Evolutionary conservation across 2,888 invertebrate species (phyloP).

Genomic region (Pristionchus fissidentatus): DNA sequence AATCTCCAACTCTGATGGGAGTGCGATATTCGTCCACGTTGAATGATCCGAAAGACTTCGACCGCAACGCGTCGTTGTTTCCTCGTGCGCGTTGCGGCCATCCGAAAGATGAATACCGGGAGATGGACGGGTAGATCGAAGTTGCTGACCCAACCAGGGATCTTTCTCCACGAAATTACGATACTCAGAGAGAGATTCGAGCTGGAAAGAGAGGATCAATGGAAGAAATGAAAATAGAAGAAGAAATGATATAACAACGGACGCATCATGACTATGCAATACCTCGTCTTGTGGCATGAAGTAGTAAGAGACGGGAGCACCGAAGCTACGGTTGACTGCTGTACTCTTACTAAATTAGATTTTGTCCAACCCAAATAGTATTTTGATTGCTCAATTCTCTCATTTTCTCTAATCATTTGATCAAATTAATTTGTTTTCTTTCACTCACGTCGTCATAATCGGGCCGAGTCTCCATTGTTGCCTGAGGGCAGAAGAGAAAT

Average conservation of each 20-base stretch:
- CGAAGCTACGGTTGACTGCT: constrained; percentile 31
- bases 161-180: neutral
- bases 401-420: neutral
- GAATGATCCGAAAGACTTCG: neutral
- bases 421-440: neutral
- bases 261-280: neutral
- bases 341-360: constrained; percentile 1
- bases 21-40: constrained; percentile 52
- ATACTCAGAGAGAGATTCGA: constrained; percentile 43
- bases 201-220: neutral
- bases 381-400: neutral
- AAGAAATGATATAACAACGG: neutral
- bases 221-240: neutral
- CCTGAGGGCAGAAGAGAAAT: constrained; percentile 37
- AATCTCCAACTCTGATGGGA: constrained; percentile 62
- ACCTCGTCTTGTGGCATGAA: constrained; percentile 45
- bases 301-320: constrained; percentile 37
- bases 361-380: too few species aligned
- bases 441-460: constrained; percentile 21
- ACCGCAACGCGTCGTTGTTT: neutral
- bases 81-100: neutral
- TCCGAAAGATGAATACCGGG: neutral
- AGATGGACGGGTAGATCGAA: constrained; percentile 4
- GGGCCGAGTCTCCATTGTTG: constrained; percentile 25
- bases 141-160: neutral